These are phyloP conservation scores for Bellardia bayeri DNA, from an alignment of 2,888 invertebrate species.

Conservation along the genomic window DNA sequence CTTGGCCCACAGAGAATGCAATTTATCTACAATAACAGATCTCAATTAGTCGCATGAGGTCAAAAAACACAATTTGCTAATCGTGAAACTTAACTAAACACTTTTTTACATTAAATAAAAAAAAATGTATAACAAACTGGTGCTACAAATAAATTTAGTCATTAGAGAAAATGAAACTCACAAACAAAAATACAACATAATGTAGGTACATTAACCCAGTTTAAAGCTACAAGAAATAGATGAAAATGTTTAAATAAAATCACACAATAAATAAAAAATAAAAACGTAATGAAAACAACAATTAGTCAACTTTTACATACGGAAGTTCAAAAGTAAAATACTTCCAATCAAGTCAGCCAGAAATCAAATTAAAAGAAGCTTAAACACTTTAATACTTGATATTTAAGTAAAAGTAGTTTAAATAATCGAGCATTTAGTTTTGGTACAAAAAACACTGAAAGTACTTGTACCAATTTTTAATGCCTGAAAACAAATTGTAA, in stretches of 20 bases:
- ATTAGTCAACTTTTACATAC: conserved; percentile 47
- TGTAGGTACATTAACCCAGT: conserved; percentile 60
- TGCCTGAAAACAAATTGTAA: neutral
- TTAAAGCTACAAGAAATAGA: conserved; percentile 36
- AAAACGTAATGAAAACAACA: conserved; percentile 38
- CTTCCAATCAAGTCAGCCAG: conserved; percentile 25
- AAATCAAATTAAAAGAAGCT: conserved; percentile 4
- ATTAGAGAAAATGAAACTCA: conserved; percentile 58
- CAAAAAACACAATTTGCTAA: neutral
- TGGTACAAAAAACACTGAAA: neutral
- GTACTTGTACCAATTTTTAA: neutral
- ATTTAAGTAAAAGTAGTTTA: conserved; percentile 34
- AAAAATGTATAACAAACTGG: neutral
- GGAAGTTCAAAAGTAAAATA: conserved; percentile 54
- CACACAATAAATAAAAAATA: conserved; percentile 24
- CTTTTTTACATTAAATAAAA: neutral
- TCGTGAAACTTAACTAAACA: neutral
- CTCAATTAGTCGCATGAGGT: conserved; percentile 3
- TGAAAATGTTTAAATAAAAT: conserved; percentile 35
- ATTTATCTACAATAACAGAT: neutral
- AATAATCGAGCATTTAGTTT: conserved; percentile 5
- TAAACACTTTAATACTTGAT: neutral
- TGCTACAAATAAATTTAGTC: conserved; percentile 14
- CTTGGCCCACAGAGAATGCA: neutral
- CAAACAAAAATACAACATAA: neutral